phyloP scores from a whole-genome alignment of 2,797 vertebrate species.

The Chaenodraco wilsoni region DNA sequence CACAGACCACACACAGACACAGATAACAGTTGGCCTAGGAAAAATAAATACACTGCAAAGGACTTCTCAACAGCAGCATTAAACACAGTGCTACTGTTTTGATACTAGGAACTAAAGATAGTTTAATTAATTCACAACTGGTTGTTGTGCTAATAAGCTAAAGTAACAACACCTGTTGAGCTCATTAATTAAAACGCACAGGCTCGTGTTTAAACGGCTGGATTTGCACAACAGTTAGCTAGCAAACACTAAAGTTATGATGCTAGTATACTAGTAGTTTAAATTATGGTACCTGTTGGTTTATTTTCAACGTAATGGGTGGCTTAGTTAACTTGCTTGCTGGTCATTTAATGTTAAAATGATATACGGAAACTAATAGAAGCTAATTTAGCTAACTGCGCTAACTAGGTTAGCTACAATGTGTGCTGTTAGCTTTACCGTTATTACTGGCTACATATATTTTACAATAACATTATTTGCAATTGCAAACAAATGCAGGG shows the following conservation, averaged over 20 bases:
- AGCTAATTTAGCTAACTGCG: neutral
- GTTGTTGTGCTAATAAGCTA: neutral
- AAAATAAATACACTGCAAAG: neutral
- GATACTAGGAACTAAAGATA: neutral
- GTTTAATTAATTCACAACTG: neutral
- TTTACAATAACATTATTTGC: no score
- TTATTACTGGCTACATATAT: no score
- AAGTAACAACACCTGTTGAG: neutral
- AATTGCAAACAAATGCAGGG: no score
- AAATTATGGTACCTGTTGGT: neutral
- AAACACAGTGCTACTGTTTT: neutral
- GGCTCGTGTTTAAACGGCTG: neutral
- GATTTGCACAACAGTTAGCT: neutral
- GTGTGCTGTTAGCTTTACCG: neutral
- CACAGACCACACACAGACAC: slow-evolving; percentile 12
- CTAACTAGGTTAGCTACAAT: neutral
- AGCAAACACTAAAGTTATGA: neutral
- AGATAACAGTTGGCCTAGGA: slow-evolving; percentile 19
- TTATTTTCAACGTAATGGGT: neutral
- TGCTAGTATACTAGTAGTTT: neutral
- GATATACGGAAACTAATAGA: neutral
- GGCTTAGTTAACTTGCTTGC: neutral
- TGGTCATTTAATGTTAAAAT: neutral
- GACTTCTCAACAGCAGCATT: neutral
- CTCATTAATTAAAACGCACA: neutral